Percentiles rank a stretch among this genome's conserved stretches.
Conservation (phyloP, 2,888 invertebrate species). For the Chironomus riparius region DNA sequence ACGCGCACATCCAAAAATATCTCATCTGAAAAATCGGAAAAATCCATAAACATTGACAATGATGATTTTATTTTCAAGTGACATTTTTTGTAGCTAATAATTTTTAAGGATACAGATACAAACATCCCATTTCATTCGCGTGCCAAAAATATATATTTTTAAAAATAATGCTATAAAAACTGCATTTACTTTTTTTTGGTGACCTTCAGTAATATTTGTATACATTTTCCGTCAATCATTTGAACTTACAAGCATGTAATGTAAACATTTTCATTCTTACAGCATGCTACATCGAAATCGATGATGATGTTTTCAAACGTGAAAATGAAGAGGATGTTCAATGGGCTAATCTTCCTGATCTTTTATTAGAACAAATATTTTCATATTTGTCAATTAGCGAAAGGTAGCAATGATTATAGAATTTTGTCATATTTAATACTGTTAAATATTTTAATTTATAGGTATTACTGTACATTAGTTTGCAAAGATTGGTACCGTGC, state of each 20-base stretch:
- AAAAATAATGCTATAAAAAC: too few relatives aligned
- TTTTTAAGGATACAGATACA: too few relatives aligned
- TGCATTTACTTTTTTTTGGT: too few relatives aligned
- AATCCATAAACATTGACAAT: too few relatives aligned
- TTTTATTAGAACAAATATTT: conserved; percentile 64
- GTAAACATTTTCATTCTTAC: neutral
- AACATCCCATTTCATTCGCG: too few relatives aligned
- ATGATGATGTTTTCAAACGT: conserved; percentile 39
- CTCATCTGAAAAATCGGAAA: too few relatives aligned
- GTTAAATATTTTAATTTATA: conserved; percentile 32
- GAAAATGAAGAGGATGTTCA: conserved; percentile 39
- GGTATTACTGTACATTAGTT: conserved; percentile 33
- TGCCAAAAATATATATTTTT: too few relatives aligned
- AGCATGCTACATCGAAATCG: conserved; percentile 47
- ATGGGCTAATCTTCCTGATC: conserved; percentile 62
- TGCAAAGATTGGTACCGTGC: conserved; percentile 53
- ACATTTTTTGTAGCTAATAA: too few relatives aligned
- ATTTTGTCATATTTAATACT: conserved; percentile 42
- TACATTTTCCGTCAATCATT: neutral
- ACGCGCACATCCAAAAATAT: too few relatives aligned
- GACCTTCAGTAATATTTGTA: neutral
- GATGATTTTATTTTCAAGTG: too few relatives aligned
- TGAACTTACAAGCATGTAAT: neutral
- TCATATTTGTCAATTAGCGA: conserved; percentile 56
- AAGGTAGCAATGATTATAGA: conserved; percentile 36